Conservation (phyloP, 2,113 vertebrate genomes). For the Trochalopteron elliotii region DNA sequence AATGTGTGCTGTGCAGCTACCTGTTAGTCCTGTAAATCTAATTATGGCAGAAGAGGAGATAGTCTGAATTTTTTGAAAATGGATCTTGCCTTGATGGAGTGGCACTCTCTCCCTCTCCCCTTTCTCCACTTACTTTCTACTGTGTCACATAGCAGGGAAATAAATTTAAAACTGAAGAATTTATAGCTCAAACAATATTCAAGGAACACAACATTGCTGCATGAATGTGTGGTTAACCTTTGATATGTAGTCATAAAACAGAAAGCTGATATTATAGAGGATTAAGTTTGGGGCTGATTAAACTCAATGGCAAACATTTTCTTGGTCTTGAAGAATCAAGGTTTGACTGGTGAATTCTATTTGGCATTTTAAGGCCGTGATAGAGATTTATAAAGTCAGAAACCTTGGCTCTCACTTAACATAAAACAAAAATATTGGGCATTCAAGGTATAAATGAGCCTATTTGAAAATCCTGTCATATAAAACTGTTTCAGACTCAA, state of each 20-base stretch:
- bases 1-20: constrained; percentile 1
- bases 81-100: background rate
- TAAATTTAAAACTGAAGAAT: constrained; percentile 7
- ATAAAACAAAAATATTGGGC: background rate
- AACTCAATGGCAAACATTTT: background rate
- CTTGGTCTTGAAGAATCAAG: background rate
- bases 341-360: background rate
- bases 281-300: background rate
- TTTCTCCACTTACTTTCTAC: background rate
- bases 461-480: background rate
- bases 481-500: background rate
- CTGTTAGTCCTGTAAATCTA: constrained; percentile 31
- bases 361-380: background rate
- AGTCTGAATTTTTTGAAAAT: constrained; percentile 3
- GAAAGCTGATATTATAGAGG: background rate
- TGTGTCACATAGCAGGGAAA: background rate
- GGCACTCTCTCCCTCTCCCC: background rate
- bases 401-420: background rate
- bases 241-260: background rate
- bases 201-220: background rate
- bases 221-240: background rate
- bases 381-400: constrained; percentile 4
- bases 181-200: background rate
- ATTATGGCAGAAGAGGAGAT: background rate
- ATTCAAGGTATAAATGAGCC: background rate